phyloP scores from a whole-genome alignment of 2,113 vertebrate genomes.

The Nymphicus hollandicus region DNA sequence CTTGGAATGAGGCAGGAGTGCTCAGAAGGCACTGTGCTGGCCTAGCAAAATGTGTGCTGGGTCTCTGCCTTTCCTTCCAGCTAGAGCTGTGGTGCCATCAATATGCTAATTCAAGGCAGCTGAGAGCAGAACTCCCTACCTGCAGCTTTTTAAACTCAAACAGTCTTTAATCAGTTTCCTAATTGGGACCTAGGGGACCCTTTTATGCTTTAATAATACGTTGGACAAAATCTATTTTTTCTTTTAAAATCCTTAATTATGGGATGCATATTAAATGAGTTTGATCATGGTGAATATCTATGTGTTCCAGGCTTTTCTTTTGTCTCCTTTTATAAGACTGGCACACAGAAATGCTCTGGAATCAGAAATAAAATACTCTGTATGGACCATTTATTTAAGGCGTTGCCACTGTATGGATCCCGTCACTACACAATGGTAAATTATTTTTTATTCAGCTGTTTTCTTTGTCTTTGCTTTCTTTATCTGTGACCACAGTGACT shows the following conservation, averaged over 20 bases:
- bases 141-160: conserved; percentile 59
- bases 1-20: neutral
- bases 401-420: neutral
- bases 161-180: conserved; percentile 64
- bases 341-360: neutral
- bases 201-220: conserved; percentile 72
- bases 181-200: conserved; percentile 71
- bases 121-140: conserved; percentile 49
- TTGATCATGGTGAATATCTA: conserved; percentile 29
- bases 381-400: neutral
- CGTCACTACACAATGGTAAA: neutral
- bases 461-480: neutral
- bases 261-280: conserved; percentile 62
- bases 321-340: conserved; percentile 1
- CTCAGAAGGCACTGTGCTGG: neutral
- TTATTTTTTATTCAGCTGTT: neutral
- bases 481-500: neutral
- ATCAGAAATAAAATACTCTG: conserved; percentile 25
- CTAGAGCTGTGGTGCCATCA: conserved; percentile 36
- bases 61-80: neutral
- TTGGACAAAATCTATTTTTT: conserved; percentile 67
- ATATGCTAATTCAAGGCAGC: conserved; percentile 50
- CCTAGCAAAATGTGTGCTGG: neutral
- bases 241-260: conserved; percentile 70
- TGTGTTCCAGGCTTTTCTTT: neutral